Evolutionary conservation across 1,140 invertebrate species (phyloP), one percentile per base, ranked within the genome.

Genomic region (Drosophila sp.): DNA sequence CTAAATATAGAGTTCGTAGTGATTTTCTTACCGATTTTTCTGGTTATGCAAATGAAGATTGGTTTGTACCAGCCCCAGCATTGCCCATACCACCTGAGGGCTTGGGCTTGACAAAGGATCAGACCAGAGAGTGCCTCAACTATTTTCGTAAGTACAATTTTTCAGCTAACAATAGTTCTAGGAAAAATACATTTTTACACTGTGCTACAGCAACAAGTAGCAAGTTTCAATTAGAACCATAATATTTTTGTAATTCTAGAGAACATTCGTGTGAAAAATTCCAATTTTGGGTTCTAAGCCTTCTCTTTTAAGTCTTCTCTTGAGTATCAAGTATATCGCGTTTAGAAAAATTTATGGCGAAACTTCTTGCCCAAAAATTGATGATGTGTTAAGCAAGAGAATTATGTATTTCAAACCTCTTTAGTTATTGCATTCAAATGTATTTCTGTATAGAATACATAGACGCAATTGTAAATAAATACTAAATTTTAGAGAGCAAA

Each of bases 11-110:
- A 92, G 94, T 99, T 56, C 94, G 98, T 92, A 97, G 97, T 60
- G 98, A 99, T 93, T 97, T 97, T 67, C 94, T 98, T 70, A 98
- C 98, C n/a, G 94, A 97, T 91, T 99, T 99, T 93, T 95, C 93
- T 96, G 97, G 98, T 62, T 98, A 98, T 95, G 96, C 97, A 91
- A 98, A 98, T 94, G 94, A 96, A 91, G 98, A 99, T 93, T 98
- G 98, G 97, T 97, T 95, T 91, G 97, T 99, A 75, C 97, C 97
- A 41, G 95, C 96, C 50, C 97, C 97, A 60, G 96, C 96, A 50
- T 93, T 97, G 66, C 94, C 94, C 80, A 92, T 95, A 75, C 95
- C 95, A 83, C 94, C 96, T 70, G 94, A 94, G 60, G 97, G 98
- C 86, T 93, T 97, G 74, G 96, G 96, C 86, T 93, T 99, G 69